phyloP scores from a whole-genome alignment of 2,888 invertebrate genomes.

The Tuberolachnus salignus region DNA sequence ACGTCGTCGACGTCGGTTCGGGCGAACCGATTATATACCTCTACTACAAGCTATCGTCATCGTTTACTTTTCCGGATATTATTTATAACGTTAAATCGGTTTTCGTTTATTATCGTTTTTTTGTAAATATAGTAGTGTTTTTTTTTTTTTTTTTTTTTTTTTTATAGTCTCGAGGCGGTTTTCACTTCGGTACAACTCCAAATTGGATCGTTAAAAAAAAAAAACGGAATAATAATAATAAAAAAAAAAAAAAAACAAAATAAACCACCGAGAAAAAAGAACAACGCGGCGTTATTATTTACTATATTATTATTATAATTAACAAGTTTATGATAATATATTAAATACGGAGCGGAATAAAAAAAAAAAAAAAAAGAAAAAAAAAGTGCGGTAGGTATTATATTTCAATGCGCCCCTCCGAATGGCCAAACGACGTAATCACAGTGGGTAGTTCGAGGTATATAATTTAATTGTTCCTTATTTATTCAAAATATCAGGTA shows the following conservation, averaged over 20 bases:
- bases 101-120: not conserved
- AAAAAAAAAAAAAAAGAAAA: too few relatives aligned
- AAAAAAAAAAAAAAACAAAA: too few relatives aligned
- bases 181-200: too few relatives aligned
- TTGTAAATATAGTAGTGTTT: not conserved
- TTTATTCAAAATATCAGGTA: slow-evolving; percentile 45
- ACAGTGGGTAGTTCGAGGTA: not conserved
- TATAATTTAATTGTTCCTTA: slow-evolving; percentile 50
- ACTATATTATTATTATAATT: not conserved
- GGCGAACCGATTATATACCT: not conserved
- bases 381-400: not conserved
- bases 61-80: not conserved
- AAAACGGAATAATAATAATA: too few relatives aligned
- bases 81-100: not conserved
- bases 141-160: not conserved
- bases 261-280: too few relatives aligned
- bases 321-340: not conserved
- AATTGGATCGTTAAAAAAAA: too few relatives aligned
- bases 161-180: too few relatives aligned
- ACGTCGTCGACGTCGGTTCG: not conserved
- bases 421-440: slow-evolving; percentile 19
- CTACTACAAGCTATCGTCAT: not conserved
- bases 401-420: not conserved
- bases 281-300: not conserved
- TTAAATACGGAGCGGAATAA: slow-evolving; percentile 18